Base-by-base conservation (phyloP, 1,140 invertebrate species). In the Drosophila insularis region DNA sequence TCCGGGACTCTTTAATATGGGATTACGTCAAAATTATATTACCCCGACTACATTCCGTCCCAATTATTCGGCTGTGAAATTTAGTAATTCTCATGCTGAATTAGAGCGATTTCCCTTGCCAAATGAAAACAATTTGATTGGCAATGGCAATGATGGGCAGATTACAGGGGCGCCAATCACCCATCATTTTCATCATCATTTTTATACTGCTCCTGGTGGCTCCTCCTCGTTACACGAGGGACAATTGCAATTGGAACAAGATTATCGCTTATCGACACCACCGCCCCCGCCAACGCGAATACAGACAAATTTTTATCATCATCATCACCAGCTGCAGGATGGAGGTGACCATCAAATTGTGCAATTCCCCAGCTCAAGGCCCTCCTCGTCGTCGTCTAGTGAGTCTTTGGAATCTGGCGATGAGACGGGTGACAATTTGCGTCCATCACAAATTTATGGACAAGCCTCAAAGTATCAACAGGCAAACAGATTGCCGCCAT, bases 131-230 rank as follows among this genome's bases (percentile, higher is more conserved):
- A 71, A 86, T 4, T 10, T 79, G 27, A 35, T 43, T 13, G 35
- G 35, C 11, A 13, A 13, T 37, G n/a, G 37, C 8, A 19, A 63
- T 0, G 14, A n/a, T 10, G 17, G 43, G 19, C 43, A 46, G 14
- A 46, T 46, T 46, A 6, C 43, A 0, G 17, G 43, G 3, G 43
- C 43, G 6, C 71, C 66, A 1, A 75, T 91, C 2, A 91, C 90
- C 1, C 90, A 92, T 71, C 92, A 92, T 50, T 86, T 92, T 32
- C 92, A 92, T 69, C 92, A 92, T 75, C 92, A 92, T 56, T 92
- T 92, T 71, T 92, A 92, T 79, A 86, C 92, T 85, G 71, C 78
- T 0, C 60, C 86, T 0, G 66, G 56, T 8, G 66, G 39, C 23
- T 53, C 60, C 23, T 53, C 60, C 2, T 60, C 67, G 10, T 65